Percentiles rank a stretch among this genome's conserved stretches.
phyloP scores from a whole-genome alignment of 2,113 vertebrate species.

The Gambusia affinis region DNA sequence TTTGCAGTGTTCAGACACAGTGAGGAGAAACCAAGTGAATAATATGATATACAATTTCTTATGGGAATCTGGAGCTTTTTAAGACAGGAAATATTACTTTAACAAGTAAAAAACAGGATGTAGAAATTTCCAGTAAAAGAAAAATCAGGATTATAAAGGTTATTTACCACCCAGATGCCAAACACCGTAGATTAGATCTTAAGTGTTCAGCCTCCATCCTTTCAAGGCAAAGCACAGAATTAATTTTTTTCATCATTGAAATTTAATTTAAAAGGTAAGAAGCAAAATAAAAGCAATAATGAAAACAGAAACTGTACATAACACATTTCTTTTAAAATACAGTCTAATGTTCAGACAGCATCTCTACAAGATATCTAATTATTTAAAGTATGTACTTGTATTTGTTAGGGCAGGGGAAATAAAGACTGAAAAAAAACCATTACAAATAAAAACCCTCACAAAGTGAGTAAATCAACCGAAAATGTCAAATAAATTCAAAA shows the following conservation, averaged over 20 bases:
- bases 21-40: constrained; percentile 64
- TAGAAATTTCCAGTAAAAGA: constrained; percentile 30
- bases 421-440: background rate
- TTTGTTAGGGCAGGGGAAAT: constrained; percentile 13
- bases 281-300: constrained; percentile 62
- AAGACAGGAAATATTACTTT: constrained; percentile 47
- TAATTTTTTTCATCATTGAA: constrained; percentile 5
- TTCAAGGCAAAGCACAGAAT: background rate
- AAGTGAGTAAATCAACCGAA: constrained; percentile 45
- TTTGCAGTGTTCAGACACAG: constrained; percentile 67
- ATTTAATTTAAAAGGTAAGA: constrained; percentile 64
- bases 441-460: constrained; percentile 20
- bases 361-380: constrained; percentile 53
- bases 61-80: constrained; percentile 46
- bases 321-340: constrained; percentile 54
- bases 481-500: constrained; percentile 55
- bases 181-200: constrained; percentile 50
- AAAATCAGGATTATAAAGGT: constrained; percentile 54
- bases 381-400: constrained; percentile 45
- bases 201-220: constrained; percentile 26
- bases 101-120: constrained; percentile 52
- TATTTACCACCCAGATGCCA: constrained; percentile 43
- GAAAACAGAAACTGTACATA: constrained; percentile 66
- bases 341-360: constrained; percentile 50
- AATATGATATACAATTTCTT: constrained; percentile 64